Evolutionary conservation across 2,888 invertebrate species (phyloP), one percentile per base, ranked within the genome.

Genomic region (Sphinx pinastri): DNA sequence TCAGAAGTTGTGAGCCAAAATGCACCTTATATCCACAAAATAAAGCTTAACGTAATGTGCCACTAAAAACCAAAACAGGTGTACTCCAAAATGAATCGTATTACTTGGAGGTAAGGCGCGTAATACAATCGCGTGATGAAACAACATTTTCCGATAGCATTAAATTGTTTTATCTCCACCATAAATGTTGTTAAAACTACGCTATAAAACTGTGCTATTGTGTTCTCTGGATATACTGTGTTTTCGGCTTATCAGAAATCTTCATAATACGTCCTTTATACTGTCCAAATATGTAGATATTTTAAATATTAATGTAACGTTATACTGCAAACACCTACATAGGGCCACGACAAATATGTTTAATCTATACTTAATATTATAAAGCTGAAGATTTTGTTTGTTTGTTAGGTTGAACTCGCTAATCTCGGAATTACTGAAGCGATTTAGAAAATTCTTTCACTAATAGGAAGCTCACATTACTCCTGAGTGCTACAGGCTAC

Each of bases 171-270:
- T 60, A 60, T 47, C 60, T 47, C 11, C 12, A 47, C 60, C 47
- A 60, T 60, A 47, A 55, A 47, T 47, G 47, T 16, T 16, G 60
- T 60, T 47, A 12, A 60, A 47, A 60, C n/a, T 60, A 47, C 60
- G 16, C 45, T 60, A 60, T 60, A 60, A 16, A 60, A 16, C 6
- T 16, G 45, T 11, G 47, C 47, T n/a, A 60, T 60, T 47, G 60
- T 60, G 11, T 60, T 16, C 2, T 45, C 45, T 13, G 38, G 16
- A 45, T 16, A 58, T 38, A 58, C 58, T 7, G 45, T 45, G 14
- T 60, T 16, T 60, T 60, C 6, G 60, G 11, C 16, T 19, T 47
- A 60, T 45, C 38, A 10, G 14, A 7, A 38, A 16, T n/a, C 5
- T 11, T 47, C 45, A 60, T 59, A 59, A 60, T 60, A 45, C 47